These are phyloP conservation scores for Oligia latruncula DNA, from an alignment of 2,888 invertebrate genomes.

Conservation along the genomic window DNA sequence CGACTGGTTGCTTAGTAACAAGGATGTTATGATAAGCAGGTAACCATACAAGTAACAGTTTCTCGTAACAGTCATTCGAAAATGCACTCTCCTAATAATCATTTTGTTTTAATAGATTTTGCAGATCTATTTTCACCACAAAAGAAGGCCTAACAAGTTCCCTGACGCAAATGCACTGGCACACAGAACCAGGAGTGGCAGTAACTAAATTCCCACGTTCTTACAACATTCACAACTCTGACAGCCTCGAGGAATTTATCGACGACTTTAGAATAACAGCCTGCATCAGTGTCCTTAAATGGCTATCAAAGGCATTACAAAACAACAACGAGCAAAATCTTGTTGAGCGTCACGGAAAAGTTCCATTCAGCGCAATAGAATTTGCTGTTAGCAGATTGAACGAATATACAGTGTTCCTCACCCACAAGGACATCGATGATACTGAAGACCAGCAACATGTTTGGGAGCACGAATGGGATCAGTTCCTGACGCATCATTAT, in stretches of 20 bases:
- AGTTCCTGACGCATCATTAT: conserved; percentile 93
- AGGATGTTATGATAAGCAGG: conserved; percentile 89
- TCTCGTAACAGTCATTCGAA: neutral
- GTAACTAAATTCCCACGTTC: conserved; percentile 96
- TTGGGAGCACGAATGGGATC: conserved; percentile 97
- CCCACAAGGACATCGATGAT: conserved; percentile 94
- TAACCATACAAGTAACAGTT: conserved; percentile 62
- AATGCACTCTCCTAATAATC: neutral
- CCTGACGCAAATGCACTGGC: conserved; percentile 96
- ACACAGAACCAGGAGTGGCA: conserved; percentile 94
- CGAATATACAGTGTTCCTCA: conserved; percentile 93
- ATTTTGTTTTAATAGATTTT: conserved; percentile 93
- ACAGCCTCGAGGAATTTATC: conserved; percentile 95
- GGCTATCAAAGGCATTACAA: conserved; percentile 91
- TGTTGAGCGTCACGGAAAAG: conserved; percentile 91
- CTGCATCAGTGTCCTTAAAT: conserved; percentile 95
- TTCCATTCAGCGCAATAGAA: conserved; percentile 94
- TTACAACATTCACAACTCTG: conserved; percentile 95
- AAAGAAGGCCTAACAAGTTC: conserved; percentile 96
- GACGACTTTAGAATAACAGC: conserved; percentile 97
- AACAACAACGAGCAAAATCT: conserved; percentile 89
- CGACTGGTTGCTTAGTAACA: conserved; percentile 92
- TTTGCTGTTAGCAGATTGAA: conserved; percentile 95
- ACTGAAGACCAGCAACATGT: conserved; percentile 91
- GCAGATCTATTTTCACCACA: conserved; percentile 96